Evolutionary conservation across 1,140 invertebrate species (phyloP).

Genomic region (Pseudachorutes palmiensis): DNA sequence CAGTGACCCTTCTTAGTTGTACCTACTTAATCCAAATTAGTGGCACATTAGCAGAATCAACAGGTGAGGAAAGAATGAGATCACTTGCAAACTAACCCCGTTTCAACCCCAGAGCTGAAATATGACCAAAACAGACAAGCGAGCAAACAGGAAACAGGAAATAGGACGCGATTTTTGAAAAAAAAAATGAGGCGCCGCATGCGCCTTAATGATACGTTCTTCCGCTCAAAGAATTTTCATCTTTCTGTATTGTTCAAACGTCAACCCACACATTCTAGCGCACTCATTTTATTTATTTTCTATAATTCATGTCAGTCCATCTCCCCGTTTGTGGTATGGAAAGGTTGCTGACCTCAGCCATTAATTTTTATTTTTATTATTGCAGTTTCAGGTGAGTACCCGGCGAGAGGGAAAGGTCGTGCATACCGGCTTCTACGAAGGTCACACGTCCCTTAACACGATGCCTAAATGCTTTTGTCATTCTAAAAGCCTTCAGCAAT

Average conservation of each 20-base stretch:
- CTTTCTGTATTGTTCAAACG: too few species aligned
- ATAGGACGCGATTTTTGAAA: too few species aligned
- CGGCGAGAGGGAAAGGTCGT: background rate
- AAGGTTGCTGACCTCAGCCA: background rate
- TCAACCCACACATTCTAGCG: too few species aligned
- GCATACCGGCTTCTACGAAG: background rate
- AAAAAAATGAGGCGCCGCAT: too few species aligned
- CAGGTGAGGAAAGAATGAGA: background rate
- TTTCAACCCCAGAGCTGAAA: too few species aligned
- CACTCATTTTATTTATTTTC: too few species aligned
- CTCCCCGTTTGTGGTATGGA: background rate
- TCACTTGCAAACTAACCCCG: too few species aligned
- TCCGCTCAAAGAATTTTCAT: too few species aligned
- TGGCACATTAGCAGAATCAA: background rate
- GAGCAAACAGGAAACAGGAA: background rate
- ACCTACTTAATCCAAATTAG: background rate
- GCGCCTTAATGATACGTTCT: too few species aligned
- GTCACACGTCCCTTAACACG: background rate
- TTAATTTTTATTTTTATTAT: constrained; percentile 1
- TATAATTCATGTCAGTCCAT: too few species aligned
- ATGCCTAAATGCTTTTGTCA: background rate
- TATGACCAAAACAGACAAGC: too few species aligned
- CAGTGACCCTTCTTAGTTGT: constrained; percentile 3
- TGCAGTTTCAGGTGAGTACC: constrained; percentile 8
- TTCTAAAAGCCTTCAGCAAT: background rate